Evolutionary conservation across 2,888 invertebrate genomes (phyloP).

Genomic region (Ennomos fuscantarius): DNA sequence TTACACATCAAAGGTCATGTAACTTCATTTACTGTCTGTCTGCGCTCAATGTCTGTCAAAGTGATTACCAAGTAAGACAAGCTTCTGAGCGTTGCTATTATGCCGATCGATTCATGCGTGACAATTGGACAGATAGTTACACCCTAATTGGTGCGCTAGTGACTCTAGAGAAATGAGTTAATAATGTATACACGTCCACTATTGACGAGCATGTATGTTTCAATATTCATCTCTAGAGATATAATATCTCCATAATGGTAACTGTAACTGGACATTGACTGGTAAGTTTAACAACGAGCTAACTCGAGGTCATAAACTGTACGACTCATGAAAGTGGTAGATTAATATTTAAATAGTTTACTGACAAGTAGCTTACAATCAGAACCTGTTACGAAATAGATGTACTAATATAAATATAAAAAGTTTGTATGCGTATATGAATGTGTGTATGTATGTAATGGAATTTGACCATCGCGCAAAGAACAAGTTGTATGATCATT

Average conservation of each 20-base stretch:
- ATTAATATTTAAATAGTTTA: too few species aligned
- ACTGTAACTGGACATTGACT: neutral
- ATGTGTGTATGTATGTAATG: too few species aligned
- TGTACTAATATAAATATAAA: too few species aligned
- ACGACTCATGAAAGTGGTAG: too few species aligned
- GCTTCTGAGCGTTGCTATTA: slow-evolving; percentile 8
- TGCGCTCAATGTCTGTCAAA: slow-evolving; percentile 2
- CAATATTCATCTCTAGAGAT: slow-evolving; percentile 13
- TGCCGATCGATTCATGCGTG: slow-evolving; percentile 28
- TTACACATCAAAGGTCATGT: neutral
- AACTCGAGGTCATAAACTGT: too few species aligned
- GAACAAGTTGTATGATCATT: too few species aligned
- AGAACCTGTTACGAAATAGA: too few species aligned
- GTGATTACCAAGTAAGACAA: slow-evolving; percentile 1
- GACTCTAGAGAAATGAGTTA: slow-evolving; percentile 64
- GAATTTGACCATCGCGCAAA: too few species aligned
- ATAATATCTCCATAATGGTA: too few species aligned
- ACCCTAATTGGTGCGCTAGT: slow-evolving; percentile 61
- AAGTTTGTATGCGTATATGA: too few species aligned
- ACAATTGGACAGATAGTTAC: slow-evolving; percentile 48
- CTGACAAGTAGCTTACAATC: too few species aligned
- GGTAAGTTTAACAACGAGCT: neutral
- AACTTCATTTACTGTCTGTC: neutral
- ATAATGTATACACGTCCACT: slow-evolving; percentile 55
- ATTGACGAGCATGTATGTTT: slow-evolving; percentile 53